Conservation (phyloP, 2,888 invertebrate genomes). For the Clunio marinus region DNA sequence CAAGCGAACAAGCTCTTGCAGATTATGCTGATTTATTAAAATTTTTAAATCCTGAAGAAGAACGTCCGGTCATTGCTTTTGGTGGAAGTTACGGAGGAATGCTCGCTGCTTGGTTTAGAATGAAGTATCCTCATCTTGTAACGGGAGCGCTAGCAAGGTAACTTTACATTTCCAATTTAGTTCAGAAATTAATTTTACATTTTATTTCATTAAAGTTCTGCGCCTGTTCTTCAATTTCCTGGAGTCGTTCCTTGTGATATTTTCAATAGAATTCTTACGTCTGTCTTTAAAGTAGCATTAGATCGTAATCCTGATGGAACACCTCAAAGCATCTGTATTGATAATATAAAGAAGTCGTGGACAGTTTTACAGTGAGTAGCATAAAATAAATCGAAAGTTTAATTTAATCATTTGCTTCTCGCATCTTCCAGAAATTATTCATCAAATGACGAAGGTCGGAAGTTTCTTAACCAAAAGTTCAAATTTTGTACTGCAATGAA, state of each 20-base stretch:
- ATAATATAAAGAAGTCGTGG: slow-evolving; percentile 68
- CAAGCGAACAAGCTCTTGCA: slow-evolving; percentile 86
- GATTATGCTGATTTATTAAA: slow-evolving; percentile 82
- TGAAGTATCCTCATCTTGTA: slow-evolving; percentile 90
- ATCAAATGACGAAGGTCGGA: slow-evolving; percentile 60
- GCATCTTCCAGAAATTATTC: slow-evolving; percentile 52
- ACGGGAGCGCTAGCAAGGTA: slow-evolving; percentile 85
- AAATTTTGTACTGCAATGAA: slow-evolving; percentile 69
- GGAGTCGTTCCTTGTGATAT: slow-evolving; percentile 69
- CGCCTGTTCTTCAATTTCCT: slow-evolving; percentile 82
- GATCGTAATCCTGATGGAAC: slow-evolving; percentile 45
- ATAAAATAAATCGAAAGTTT: neutral
- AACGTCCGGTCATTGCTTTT: slow-evolving; percentile 66
- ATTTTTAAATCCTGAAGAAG: slow-evolving; percentile 45
- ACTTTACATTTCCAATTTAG: too few relatives aligned
- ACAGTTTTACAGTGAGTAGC: slow-evolving; percentile 58
- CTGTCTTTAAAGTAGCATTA: slow-evolving; percentile 58
- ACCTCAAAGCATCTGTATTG: slow-evolving; percentile 56
- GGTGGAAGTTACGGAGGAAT: slow-evolving; percentile 91
- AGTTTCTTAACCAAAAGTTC: slow-evolving; percentile 67
- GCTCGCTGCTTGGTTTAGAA: slow-evolving; percentile 91
- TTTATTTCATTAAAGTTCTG: too few relatives aligned
- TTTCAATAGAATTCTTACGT: slow-evolving; percentile 73
- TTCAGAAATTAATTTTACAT: too few relatives aligned
- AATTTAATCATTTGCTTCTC: slow-evolving; percentile 40